phyloP scores from a whole-genome alignment of 2,797 vertebrate genomes.

The Enteromius thamalakanensis region DNA sequence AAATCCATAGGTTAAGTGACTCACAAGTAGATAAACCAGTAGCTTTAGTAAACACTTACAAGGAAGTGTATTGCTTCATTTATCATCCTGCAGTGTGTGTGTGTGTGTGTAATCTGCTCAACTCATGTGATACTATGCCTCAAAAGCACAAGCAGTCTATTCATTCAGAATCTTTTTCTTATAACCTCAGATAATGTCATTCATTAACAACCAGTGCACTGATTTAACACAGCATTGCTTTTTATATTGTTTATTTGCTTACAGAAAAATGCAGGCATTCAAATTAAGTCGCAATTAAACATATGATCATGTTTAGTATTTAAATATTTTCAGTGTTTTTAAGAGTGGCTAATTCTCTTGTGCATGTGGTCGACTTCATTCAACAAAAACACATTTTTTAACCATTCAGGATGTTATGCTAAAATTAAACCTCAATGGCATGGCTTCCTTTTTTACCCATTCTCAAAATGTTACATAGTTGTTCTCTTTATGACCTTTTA shows the following conservation, averaged over 20 bases:
- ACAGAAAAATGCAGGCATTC: neutral
- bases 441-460: too few relatives aligned
- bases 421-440: neutral
- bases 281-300: neutral
- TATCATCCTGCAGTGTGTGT: neutral
- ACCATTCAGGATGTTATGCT: neutral
- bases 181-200: neutral
- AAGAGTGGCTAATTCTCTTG: neutral
- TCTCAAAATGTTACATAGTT: neutral
- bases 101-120: neutral
- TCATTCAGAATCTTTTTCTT: neutral
- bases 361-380: neutral
- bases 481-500: neutral
- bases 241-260: neutral
- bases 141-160: neutral
- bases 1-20: neutral
- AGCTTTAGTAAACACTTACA: conserved; percentile 11
- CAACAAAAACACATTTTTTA: neutral
- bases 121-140: neutral
- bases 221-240: neutral
- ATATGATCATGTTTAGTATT: neutral
- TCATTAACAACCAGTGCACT: neutral
- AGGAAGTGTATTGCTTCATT: conserved; percentile 23
- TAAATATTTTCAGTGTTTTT: neutral
- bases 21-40: conserved; percentile 16